Percentiles rank a stretch among this genome's conserved stretches.
Evolutionary conservation across 2,888 invertebrate genomes (phyloP).

Genomic region (Isoperla grammatica): DNA sequence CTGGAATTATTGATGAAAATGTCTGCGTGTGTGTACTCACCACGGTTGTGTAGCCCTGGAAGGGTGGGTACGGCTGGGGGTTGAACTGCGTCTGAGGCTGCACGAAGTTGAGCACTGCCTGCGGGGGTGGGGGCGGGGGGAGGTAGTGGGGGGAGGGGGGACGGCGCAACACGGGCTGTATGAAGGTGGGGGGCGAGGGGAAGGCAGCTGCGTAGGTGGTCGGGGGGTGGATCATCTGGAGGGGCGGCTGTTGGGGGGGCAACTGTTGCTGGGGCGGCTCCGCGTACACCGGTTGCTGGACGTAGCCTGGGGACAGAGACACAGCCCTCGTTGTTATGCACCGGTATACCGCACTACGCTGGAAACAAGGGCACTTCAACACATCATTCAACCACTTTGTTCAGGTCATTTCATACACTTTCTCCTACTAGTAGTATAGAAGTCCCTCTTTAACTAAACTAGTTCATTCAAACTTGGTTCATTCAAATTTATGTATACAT

Average conservation of each 20-base stretch:
- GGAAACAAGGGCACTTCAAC: too few relatives aligned
- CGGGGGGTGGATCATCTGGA: slow-evolving; percentile 16
- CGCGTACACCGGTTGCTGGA: slow-evolving; percentile 9
- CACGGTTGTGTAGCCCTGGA: slow-evolving; percentile 28
- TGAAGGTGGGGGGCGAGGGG: slow-evolving; percentile 23
- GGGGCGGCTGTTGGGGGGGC: slow-evolving; percentile 16
- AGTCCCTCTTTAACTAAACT: too few relatives aligned
- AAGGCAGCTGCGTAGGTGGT: slow-evolving; percentile 26
- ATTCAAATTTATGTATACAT: too few relatives aligned
- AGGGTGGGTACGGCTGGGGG: slow-evolving; percentile 25
- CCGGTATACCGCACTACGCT: too few relatives aligned
- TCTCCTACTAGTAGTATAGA: too few relatives aligned
- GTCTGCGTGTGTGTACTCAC: slow-evolving; percentile 18
- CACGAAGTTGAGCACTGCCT: slow-evolving; percentile 17
- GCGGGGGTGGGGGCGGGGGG: slow-evolving; percentile 21
- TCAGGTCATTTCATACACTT: too few relatives aligned
- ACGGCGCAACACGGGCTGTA: slow-evolving; percentile 19
- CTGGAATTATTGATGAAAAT: too few relatives aligned
- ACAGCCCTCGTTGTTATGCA: too few relatives aligned
- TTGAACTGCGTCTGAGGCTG: slow-evolving; percentile 25
- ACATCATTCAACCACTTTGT: too few relatives aligned
- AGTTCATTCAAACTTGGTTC: too few relatives aligned
- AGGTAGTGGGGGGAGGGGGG: slow-evolving; percentile 26
- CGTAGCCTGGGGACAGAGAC: slow-evolving; percentile 10
- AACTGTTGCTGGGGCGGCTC: slow-evolving; percentile 19